Conservation (phyloP, 1,140 invertebrate species). For the Caerostris darwini region DNA sequence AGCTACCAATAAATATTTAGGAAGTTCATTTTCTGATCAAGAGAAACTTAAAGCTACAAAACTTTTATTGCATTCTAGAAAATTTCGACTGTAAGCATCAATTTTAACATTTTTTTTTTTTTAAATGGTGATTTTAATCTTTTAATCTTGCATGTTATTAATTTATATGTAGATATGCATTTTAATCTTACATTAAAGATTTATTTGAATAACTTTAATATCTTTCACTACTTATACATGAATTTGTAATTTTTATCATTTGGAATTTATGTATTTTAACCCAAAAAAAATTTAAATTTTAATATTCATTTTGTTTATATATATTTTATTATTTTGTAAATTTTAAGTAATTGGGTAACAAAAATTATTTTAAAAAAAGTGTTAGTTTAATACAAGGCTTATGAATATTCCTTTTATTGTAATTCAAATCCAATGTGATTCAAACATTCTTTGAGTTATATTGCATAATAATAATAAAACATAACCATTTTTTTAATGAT, state of each 20-base stretch:
- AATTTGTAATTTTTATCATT: neutral
- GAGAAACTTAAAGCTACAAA: conserved; percentile 45
- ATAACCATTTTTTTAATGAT: no score
- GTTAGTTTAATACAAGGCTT: no score
- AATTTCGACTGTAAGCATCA: conserved; percentile 69
- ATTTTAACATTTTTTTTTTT: neutral
- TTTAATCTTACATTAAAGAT: neutral
- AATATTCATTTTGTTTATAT: no score
- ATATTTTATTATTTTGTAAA: no score
- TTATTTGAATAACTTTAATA: neutral
- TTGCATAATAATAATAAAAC: no score
- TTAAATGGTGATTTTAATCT: neutral
- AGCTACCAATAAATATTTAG: neutral
- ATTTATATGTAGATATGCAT: neutral
- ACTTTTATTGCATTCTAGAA: conserved; percentile 62
- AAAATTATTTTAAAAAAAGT: no score
- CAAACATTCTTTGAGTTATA: no score
- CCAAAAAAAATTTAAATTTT: neutral
- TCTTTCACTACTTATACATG: neutral
- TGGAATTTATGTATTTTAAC: neutral
- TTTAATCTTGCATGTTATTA: neutral
- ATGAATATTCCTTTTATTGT: no score
- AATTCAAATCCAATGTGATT: no score
- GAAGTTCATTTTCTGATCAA: neutral
- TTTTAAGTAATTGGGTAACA: no score